Base-by-base conservation (phyloP, 2,797 vertebrate genomes). In the Scarus forsteni region DNA sequence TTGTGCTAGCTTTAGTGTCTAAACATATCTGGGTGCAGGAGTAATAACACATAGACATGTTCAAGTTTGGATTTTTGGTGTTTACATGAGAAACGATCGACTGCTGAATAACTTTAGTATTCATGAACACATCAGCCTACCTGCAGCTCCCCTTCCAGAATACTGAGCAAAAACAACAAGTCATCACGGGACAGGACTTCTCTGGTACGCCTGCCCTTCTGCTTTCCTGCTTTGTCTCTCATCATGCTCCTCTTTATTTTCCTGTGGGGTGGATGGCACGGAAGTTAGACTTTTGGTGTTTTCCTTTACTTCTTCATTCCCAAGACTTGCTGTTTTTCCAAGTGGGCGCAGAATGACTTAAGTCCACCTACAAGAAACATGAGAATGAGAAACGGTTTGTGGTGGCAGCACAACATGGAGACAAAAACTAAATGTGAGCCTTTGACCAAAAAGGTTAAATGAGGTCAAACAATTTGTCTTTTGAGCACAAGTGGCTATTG, bases 111-210 rank as follows among this genome's bases (percentile, higher is more conserved):
- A 27, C 27, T 27, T 27, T 2, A 27, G 4, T 27, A 4, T 27
- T 27, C 7, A 39, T 39, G 10, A 56, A 51, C 8, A 49, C 59
- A 46, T 44, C 5, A 1, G 48, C 73, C 86, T 72, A 97, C 97
- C 96, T 98, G 96, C 62, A 98, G 81, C 87, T 98, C 97, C 85
- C 96, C 96, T 73, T 99, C 96, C 11, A 98, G 91, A 85, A 98
- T 92, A 63, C 96, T 97, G 71, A 97, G 96, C 78, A 99, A 94
- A 86, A 98, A 96, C 74, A 97, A 74, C 59, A 98, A 91, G 85
- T 98, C 96, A 69, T 97, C 96, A 60, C 90, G 93, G 73, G 97
- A 96, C 59, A 98, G 95, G 50, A 96, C 93, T 36, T 94, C 88
- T 78, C 84, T 90, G 71, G 90, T 64, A 44, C 6, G 92, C 66